Conservation (phyloP, 2,113 vertebrate species). For the Lipophrys pholis region DNA sequence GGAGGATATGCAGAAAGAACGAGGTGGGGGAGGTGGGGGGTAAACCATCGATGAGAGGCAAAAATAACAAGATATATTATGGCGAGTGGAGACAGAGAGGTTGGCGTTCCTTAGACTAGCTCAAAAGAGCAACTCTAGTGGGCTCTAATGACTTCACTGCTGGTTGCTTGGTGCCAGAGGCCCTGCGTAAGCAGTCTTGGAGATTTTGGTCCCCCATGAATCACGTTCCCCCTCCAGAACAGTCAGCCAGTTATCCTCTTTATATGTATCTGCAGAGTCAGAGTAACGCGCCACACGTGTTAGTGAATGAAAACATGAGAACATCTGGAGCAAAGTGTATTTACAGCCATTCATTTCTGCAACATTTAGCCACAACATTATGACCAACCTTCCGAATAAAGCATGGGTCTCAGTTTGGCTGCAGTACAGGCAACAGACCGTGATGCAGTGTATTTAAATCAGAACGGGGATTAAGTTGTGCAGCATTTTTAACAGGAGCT, state of each 20-base stretch:
- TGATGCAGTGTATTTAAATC: too few species aligned
- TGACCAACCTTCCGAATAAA: too few species aligned
- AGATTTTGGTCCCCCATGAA: conserved; percentile 64
- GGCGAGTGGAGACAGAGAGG: conserved; percentile 27
- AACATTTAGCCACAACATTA: too few species aligned
- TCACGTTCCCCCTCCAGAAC: conserved; percentile 42
- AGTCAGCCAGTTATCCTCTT: conserved; percentile 91
- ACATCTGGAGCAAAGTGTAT: background rate
- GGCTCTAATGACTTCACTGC: conserved; percentile 69
- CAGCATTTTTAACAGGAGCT: too few species aligned
- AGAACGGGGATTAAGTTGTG: too few species aligned
- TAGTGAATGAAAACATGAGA: background rate
- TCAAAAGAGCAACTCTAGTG: conserved; percentile 56
- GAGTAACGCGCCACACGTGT: conserved; percentile 55
- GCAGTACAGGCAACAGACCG: too few species aligned
- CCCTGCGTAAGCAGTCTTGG: conserved; percentile 65
- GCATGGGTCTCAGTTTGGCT: too few species aligned
- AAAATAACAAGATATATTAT: too few species aligned
- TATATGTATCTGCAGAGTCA: conserved; percentile 93
- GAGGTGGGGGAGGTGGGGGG: too few species aligned
- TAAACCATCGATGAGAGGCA: too few species aligned
- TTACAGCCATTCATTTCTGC: background rate
- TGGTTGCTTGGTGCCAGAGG: conserved; percentile 69
- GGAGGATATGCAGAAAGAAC: conserved; percentile 54
- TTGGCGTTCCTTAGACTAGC: conserved; percentile 53